phyloP scores from a whole-genome alignment of 2,888 invertebrate genomes.

The Melanostoma mellinum region DNA sequence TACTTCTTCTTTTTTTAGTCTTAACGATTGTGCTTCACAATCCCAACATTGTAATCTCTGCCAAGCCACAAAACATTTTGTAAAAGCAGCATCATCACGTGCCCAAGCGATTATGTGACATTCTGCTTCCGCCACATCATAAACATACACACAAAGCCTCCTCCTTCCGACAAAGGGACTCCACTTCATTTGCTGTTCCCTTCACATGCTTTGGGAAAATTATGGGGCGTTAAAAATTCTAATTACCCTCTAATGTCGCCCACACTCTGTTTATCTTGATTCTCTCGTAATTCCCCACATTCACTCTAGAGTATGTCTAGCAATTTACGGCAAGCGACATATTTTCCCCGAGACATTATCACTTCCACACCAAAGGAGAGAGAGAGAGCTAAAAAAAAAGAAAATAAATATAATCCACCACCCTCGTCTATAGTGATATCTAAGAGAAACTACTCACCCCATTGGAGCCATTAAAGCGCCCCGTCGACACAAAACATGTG shows the following conservation, averaged over 20 bases:
- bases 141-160: background rate
- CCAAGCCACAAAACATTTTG: no score
- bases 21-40: no score
- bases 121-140: background rate
- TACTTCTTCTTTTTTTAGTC: no score
- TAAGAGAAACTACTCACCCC: background rate
- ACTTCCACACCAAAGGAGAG: constrained; percentile 29
- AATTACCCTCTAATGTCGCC: constrained; percentile 53
- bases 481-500: constrained; percentile 33
- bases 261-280: constrained; percentile 44
- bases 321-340: constrained; percentile 47
- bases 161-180: background rate
- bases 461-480: constrained; percentile 8
- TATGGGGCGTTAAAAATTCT: constrained; percentile 60
- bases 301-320: constrained; percentile 10
- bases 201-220: constrained; percentile 20
- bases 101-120: no score
- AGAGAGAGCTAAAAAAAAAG: no score
- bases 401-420: background rate
- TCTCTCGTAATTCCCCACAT: constrained; percentile 22
- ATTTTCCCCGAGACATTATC: constrained; percentile 54
- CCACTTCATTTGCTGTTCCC: background rate
- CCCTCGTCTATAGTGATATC: background rate
- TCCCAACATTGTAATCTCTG: no score
- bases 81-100: no score